Evolutionary conservation across 2,888 invertebrate species (phyloP).

Genomic region (Epirrita christyi): DNA sequence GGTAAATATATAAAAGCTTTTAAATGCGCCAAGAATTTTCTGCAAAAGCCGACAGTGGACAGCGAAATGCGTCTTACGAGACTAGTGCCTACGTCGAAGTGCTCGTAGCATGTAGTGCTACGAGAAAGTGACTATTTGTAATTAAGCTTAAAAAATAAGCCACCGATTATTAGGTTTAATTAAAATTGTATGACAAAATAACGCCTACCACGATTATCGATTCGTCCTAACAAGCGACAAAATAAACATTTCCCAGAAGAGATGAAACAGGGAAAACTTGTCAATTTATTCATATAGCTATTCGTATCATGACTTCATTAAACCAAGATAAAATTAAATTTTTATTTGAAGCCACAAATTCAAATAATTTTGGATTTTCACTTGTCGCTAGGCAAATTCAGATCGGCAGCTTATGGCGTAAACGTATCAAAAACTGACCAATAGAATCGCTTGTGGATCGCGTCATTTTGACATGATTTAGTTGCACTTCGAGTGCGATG

Average conservation of each 20-base stretch:
- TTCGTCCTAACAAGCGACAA: neutral
- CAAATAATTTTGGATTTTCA: neutral
- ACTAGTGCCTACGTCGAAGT: conserved; percentile 20
- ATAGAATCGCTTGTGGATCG: neutral
- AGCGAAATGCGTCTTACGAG: neutral
- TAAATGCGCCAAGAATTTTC: conserved; percentile 12
- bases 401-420: neutral
- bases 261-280: neutral
- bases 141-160: too few relatives aligned
- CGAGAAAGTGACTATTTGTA: conserved; percentile 7
- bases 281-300: conserved; percentile 13
- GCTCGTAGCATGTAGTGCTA: conserved; percentile 11
- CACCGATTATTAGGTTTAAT: too few relatives aligned
- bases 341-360: neutral
- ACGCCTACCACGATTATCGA: neutral
- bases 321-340: neutral
- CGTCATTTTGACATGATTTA: neutral
- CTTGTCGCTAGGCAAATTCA: neutral
- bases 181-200: neutral
- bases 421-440: neutral
- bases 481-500: neutral
- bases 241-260: conserved; percentile 12
- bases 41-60: conserved; percentile 15
- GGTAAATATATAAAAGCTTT: conserved; percentile 5
- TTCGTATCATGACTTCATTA: neutral